Evolutionary conservation across 1,140 invertebrate genomes (phyloP).

Genomic region (Zeugodacus cucurbitae): DNA sequence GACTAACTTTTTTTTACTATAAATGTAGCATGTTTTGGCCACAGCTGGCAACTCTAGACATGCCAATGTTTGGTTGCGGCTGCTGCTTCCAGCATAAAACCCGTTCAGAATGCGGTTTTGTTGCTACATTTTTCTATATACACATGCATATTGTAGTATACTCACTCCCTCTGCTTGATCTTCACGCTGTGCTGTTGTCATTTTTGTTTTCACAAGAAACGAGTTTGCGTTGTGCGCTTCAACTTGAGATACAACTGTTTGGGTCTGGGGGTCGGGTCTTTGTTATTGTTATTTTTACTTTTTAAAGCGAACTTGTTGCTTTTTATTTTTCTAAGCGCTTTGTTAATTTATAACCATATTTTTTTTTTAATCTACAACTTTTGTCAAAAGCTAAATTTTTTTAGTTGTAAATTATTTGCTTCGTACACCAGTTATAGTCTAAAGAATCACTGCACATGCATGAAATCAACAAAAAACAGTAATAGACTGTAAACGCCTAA

Average conservation of each 20-base stretch:
- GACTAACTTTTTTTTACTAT: background rate
- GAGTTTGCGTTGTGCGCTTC: slow-evolving; percentile 15
- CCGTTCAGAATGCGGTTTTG: slow-evolving; percentile 22
- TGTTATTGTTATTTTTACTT: background rate
- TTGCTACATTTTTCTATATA: background rate
- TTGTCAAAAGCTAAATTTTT: background rate
- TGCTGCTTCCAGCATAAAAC: slow-evolving; percentile 24
- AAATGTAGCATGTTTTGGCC: background rate
- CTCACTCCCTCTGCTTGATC: background rate
- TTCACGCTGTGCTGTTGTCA: background rate
- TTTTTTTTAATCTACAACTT: background rate
- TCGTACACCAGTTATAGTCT: background rate
- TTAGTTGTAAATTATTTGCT: background rate
- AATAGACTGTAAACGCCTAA: background rate
- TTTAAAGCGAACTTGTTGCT: background rate
- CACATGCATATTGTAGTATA: no score
- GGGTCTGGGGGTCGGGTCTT: background rate
- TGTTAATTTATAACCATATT: background rate
- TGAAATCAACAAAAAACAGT: background rate
- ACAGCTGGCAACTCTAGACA: background rate
- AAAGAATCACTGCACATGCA: background rate
- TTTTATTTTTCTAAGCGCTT: background rate
- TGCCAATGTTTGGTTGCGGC: background rate
- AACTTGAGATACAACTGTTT: slow-evolving; percentile 10
- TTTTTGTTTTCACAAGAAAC: slow-evolving; percentile 38